These are phyloP conservation scores for Pediacus dermestoides DNA, from an alignment of 2,888 invertebrate species.

Conservation along the genomic window DNA sequence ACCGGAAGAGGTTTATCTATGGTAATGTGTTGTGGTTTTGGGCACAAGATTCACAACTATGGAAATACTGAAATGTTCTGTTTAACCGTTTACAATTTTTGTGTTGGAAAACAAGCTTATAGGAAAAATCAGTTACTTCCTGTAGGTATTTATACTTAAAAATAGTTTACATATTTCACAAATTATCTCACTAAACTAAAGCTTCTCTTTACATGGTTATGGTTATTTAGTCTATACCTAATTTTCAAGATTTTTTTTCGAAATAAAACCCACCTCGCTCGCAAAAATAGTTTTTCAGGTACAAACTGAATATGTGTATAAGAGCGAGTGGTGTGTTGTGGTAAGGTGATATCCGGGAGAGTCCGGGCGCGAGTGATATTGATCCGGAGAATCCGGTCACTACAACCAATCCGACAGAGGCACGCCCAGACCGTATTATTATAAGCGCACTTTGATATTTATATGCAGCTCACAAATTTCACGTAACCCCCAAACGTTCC, in stretches of 20 bases:
- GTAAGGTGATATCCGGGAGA: constrained; percentile 44
- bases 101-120: too few species aligned
- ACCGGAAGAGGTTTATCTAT: constrained; percentile 42
- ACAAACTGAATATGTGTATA: constrained; percentile 18
- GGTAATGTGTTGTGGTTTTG: constrained; percentile 19
- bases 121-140: too few species aligned
- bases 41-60: too few species aligned
- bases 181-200: too few species aligned
- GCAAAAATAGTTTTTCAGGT: constrained; percentile 20
- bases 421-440: constrained; percentile 41
- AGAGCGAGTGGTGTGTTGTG: constrained; percentile 27
- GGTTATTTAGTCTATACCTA: too few species aligned
- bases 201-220: too few species aligned
- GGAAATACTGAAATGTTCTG: too few species aligned
- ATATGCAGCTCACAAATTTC: constrained; percentile 30
- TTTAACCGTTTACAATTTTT: too few species aligned
- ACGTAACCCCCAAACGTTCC: constrained; percentile 22
- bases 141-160: too few species aligned
- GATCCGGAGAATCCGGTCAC: constrained; percentile 48
- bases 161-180: too few species aligned
- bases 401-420: constrained; percentile 44
- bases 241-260: too few species aligned
- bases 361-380: constrained; percentile 46
- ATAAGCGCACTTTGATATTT: constrained; percentile 29
- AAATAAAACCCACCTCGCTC: too few species aligned